phyloP scores from a whole-genome alignment of 2,797 vertebrate species.

The Periophthalmus magnuspinnatus region DNA sequence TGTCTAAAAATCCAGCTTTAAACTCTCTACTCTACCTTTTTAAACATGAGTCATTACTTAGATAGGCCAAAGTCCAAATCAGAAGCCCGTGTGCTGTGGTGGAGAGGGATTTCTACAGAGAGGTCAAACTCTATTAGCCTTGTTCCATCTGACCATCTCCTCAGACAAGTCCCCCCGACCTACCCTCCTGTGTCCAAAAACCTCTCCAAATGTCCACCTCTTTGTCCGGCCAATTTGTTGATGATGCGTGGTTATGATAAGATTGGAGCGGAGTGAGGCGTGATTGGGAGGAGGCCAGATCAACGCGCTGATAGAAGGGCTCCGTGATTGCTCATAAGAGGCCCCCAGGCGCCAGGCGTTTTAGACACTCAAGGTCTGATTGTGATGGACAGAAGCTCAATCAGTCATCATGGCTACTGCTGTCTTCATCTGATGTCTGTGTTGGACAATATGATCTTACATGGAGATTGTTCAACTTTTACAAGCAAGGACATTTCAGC shows the following conservation, averaged over 20 bases:
- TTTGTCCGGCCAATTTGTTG: conserved; percentile 61
- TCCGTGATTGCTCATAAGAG: conserved; percentile 69
- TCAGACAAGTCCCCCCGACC: conserved; percentile 48
- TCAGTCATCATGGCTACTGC: not conserved
- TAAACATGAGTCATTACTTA: too few species aligned
- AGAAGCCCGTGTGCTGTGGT: too few species aligned
- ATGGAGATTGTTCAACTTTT: too few species aligned
- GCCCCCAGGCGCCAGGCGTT: conserved; percentile 14
- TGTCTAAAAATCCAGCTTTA: too few species aligned
- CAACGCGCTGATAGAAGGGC: conserved; percentile 59
- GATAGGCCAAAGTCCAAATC: too few species aligned
- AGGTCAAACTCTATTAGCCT: conserved; percentile 66
- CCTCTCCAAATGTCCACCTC: conserved; percentile 45
- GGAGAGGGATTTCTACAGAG: conserved; percentile 5
- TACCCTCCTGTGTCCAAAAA: conserved; percentile 47
- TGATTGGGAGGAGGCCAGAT: conserved; percentile 69
- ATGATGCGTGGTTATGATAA: conserved; percentile 72
- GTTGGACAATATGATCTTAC: too few species aligned
- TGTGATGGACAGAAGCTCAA: conserved; percentile 65
- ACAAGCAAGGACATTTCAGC: too few species aligned
- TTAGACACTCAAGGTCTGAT: conserved; percentile 35
- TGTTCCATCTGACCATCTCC: conserved; percentile 57
- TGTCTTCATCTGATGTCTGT: too few species aligned
- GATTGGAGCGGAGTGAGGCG: conserved; percentile 42
- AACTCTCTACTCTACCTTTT: too few species aligned